A percentile compares a stretch with the other conserved stretches of the same genome.
phyloP scores from a whole-genome alignment of 2,888 invertebrate genomes.

The Tryphoninae sp. region DNA sequence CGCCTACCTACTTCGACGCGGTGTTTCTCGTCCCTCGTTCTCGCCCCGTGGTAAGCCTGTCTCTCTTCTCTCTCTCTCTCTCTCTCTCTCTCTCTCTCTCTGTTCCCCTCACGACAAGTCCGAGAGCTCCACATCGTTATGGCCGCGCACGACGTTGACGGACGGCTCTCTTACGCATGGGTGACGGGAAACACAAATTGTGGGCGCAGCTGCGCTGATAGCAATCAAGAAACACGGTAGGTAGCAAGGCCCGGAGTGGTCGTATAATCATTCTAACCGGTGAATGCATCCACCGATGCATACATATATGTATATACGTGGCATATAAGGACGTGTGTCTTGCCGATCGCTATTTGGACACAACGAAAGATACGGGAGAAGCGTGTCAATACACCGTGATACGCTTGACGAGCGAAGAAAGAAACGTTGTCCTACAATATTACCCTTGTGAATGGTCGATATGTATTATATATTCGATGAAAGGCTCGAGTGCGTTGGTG shows the following conservation, averaged over 20 bases:
- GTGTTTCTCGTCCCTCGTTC: not conserved
- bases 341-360: conserved; percentile 35
- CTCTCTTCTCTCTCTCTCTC: not conserved
- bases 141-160: conserved; percentile 76
- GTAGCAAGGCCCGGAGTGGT: conserved; percentile 70
- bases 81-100: conserved; percentile 43
- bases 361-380: conserved; percentile 36
- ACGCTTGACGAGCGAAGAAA: conserved; percentile 33
- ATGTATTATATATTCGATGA: not conserved
- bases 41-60: conserved; percentile 14
- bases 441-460: not conserved
- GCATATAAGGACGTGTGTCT: conserved; percentile 11
- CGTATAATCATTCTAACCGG: conserved; percentile 72
- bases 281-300: conserved; percentile 63
- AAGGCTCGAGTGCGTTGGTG: not conserved
- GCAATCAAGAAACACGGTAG: conserved; percentile 78
- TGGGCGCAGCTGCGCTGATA: conserved; percentile 80
- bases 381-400: conserved; percentile 41
- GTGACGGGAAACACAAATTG: conserved; percentile 76
- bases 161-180: conserved; percentile 79
- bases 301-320: conserved; percentile 17
- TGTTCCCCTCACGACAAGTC: conserved; percentile 18
- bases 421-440: conserved; percentile 33
- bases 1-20: conserved; percentile 5
- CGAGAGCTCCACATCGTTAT: conserved; percentile 68